Evolutionary conservation across 2,888 invertebrate genomes (phyloP), one percentile per base, ranked within the genome.

Genomic region (Melangyna quadrimaculata): DNA sequence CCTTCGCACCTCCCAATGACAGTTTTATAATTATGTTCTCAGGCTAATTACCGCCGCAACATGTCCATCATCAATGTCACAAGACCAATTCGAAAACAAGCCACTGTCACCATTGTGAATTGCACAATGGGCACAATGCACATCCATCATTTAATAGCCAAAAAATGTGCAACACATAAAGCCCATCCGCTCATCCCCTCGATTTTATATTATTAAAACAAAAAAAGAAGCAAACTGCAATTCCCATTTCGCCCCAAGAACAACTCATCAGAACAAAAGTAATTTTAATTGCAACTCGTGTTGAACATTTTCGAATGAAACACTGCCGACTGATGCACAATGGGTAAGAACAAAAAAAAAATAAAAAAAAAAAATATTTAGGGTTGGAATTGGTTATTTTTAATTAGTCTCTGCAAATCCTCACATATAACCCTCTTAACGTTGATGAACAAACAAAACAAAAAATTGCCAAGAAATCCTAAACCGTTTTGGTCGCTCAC

Each of bases 11-110:
- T 67, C 51, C 29, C 57, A 82, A 71, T 77, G 77, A 67, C 77
- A 82, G 81, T 77, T 77, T 81, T 82, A 67, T 82, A 86, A 86
- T 86, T 80, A 80, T 77, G 80, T 80, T 86, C 72, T 80, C 84
- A 77, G 55, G 75, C 77, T 86, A 86, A 86, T 86, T 86, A 86
- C 74, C 80, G 55, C 63, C 45, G 55, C 72, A 86, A 59, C 69
- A 53, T 72, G 80, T 86, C 80, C 74, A 86, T 80, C 84, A 86
- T 55, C 72, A n/a, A 43, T 77, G 80, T 80, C 80, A 86, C 80
- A 80, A 86, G 74, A 75, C 74, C 78, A 72, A 75, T 79, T 45
- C 61, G 79, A 74, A 79, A 71, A 71, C 74, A 71, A 75, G 71
- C 63, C 48, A 57, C 24, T 45, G 63, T 51, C 29, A 27, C 27